phyloP scores from a whole-genome alignment of 2,888 invertebrate species.

The Teinopalpus imperialis region DNA sequence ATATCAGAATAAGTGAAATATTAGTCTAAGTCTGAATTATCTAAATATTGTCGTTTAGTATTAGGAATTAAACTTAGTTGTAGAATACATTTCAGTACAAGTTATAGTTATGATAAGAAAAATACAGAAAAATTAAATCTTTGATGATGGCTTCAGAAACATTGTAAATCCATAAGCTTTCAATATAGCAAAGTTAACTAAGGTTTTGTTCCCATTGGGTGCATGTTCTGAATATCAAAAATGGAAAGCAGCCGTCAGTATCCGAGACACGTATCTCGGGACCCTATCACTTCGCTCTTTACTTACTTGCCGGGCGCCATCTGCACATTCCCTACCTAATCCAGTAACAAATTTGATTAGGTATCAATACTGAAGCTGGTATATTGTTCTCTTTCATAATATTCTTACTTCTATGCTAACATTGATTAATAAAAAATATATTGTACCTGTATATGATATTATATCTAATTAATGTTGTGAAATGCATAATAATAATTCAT shows the following conservation, averaged over 20 bases:
- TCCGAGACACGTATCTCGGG: conserved; percentile 76
- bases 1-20: no score
- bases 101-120: no score
- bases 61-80: no score
- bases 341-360: conserved; percentile 76
- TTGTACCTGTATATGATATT: no score
- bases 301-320: conserved; percentile 77
- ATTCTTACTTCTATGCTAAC: conserved; percentile 10
- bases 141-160: conserved; percentile 59
- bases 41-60: no score
- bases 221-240: conserved; percentile 81
- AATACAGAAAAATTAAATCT: conserved; percentile 38
- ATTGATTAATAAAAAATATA: no score
- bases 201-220: conserved; percentile 77
- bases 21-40: no score
- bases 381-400: conserved; percentile 36
- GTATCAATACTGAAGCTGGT: conserved; percentile 55
- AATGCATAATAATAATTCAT: no score
- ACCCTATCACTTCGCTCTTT: conserved; percentile 80
- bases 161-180: conserved; percentile 80
- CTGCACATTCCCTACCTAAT: conserved; percentile 77
- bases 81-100: no score
- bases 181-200: conserved; percentile 77
- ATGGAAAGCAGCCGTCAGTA: conserved; percentile 77
- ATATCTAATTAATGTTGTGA: no score